Percentiles rank a stretch among this genome's conserved stretches.
phyloP scores from a whole-genome alignment of 2,888 invertebrate genomes.

The Rhagium mordax region DNA sequence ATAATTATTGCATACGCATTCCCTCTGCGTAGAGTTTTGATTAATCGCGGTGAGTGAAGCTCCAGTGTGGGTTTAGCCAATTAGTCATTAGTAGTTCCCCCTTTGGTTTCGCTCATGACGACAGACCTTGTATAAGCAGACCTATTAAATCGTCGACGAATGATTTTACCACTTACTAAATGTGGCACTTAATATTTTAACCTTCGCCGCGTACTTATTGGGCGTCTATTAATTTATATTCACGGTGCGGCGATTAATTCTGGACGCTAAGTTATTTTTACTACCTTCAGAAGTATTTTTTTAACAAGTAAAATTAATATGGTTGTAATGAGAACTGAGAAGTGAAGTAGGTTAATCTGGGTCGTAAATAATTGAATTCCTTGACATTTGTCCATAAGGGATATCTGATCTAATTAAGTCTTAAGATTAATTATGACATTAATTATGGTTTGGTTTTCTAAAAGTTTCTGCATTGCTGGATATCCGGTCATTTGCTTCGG shows the following conservation, averaged over 20 bases:
- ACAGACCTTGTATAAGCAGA: not conserved
- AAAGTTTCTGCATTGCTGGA: too few relatives aligned
- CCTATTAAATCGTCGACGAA: not conserved
- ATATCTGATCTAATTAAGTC: not conserved
- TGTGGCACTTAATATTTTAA: slow-evolving; percentile 12
- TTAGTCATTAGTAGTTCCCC: slow-evolving; percentile 12
- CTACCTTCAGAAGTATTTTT: not conserved
- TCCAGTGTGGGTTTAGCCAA: slow-evolving; percentile 8
- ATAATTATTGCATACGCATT: not conserved
- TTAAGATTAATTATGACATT: not conserved
- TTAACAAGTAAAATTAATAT: not conserved
- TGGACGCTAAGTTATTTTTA: not conserved
- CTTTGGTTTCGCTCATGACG: slow-evolving; percentile 8
- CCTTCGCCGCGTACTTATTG: not conserved
- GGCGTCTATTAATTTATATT: not conserved
- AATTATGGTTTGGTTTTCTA: too few relatives aligned
- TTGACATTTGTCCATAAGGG: not conserved
- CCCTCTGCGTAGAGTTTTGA: not conserved
- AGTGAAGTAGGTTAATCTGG: not conserved
- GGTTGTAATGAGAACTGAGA: not conserved
- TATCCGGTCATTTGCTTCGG: too few relatives aligned
- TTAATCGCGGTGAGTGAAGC: not conserved
- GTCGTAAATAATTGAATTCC: not conserved
- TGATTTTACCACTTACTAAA: slow-evolving; percentile 8
- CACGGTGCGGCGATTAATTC: not conserved